phyloP scores from a whole-genome alignment of 2,113 vertebrate species.

The Opisthocomus hoazin region DNA sequence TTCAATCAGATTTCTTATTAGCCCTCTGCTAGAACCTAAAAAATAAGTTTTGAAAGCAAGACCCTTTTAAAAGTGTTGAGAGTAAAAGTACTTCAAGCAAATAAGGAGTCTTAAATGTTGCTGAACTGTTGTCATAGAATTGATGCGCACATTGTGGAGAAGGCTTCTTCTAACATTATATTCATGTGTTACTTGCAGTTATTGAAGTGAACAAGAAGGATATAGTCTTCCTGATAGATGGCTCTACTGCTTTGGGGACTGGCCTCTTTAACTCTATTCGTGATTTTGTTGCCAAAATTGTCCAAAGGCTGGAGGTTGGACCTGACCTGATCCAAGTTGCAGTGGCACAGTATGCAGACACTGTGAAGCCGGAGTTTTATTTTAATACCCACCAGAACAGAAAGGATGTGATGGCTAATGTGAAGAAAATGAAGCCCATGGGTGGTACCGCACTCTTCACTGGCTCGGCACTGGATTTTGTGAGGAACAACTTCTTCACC shows the following conservation, averaged over 20 bases:
- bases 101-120: neutral
- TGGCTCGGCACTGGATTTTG: slow-evolving; percentile 83
- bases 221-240: slow-evolving; percentile 94
- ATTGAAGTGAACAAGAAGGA: slow-evolving; percentile 86
- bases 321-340: slow-evolving; percentile 85
- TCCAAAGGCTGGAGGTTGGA: slow-evolving; percentile 84
- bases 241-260: slow-evolving; percentile 76
- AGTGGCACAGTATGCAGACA: slow-evolving; percentile 79
- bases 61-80: neutral
- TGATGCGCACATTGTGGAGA: neutral
- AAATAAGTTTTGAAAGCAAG: neutral
- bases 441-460: slow-evolving; percentile 74
- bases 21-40: neutral
- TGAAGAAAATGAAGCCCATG: slow-evolving; percentile 72
- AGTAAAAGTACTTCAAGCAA: neutral
- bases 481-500: slow-evolving; percentile 79
- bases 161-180: neutral
- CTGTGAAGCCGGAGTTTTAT: slow-evolving; percentile 79
- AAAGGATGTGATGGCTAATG: slow-evolving; percentile 57
- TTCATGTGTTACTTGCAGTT: slow-evolving; percentile 74
- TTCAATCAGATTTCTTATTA: neutral
- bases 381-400: slow-evolving; percentile 75
- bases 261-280: slow-evolving; percentile 73
- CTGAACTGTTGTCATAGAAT: neutral
- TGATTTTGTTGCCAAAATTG: slow-evolving; percentile 81